Conservation (phyloP, 2,888 invertebrate genomes). For the Sialis fuliginosa region DNA sequence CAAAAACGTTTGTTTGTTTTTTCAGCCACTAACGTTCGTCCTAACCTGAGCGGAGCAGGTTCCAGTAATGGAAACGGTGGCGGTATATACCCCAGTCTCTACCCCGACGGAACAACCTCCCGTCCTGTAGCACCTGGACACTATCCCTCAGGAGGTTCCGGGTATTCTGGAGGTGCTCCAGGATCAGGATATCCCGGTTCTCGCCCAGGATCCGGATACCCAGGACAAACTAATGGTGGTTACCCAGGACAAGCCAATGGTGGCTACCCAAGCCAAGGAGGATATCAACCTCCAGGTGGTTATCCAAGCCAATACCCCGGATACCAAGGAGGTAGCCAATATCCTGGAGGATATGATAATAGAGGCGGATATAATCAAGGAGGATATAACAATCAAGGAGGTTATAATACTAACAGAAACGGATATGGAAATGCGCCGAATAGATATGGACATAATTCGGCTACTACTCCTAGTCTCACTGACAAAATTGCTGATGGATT, state of each 20-base stretch:
- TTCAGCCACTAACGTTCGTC: slow-evolving; percentile 8
- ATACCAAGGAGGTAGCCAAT: neutral
- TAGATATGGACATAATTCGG: neutral
- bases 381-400: slow-evolving; percentile 7
- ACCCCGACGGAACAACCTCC: slow-evolving; percentile 5
- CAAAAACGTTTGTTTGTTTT: neutral
- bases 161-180: slow-evolving; percentile 5
- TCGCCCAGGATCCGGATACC: slow-evolving; percentile 4
- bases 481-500: slow-evolving; percentile 3
- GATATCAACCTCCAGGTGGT: slow-evolving; percentile 11
- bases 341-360: neutral
- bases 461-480: neutral
- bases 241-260: slow-evolving; percentile 5
- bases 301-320: slow-evolving; percentile 10
- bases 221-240: neutral
- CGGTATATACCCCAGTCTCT: slow-evolving; percentile 1
- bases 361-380: slow-evolving; percentile 10
- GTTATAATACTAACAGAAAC: neutral
- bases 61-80: neutral
- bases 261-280: slow-evolving; percentile 11
- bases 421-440: neutral
- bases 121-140: slow-evolving; percentile 1
- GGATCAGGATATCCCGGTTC: slow-evolving; percentile 6
- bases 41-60: slow-evolving; percentile 10
- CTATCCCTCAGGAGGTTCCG: slow-evolving; percentile 4